Conservation (phyloP, 2,113 vertebrate genomes). For the Microcebus murinus region DNA sequence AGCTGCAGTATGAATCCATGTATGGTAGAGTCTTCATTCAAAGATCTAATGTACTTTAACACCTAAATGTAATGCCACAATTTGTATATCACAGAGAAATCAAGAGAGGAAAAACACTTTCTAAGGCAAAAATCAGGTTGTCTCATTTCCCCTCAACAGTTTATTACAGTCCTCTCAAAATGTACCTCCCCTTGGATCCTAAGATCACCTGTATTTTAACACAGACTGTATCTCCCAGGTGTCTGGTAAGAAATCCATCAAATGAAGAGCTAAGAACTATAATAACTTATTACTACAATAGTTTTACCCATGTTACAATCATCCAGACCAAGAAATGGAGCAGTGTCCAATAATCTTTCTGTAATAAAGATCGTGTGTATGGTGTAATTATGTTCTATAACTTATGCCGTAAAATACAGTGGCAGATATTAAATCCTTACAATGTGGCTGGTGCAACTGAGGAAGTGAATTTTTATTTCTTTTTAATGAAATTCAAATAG, state of each 20-base stretch:
- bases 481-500: slow-evolving; percentile 28
- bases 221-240: background rate
- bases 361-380: too few species aligned
- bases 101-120: background rate
- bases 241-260: slow-evolving; percentile 1
- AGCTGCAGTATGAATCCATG: slow-evolving; percentile 98
- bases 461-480: background rate
- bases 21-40: slow-evolving; percentile 93
- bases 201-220: background rate
- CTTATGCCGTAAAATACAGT: background rate
- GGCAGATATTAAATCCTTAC: background rate
- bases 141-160: background rate
- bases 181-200: background rate
- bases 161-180: background rate
- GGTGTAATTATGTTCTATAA: background rate
- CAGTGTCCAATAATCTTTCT: background rate
- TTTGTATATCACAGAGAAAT: background rate
- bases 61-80: slow-evolving; percentile 85
- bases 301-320: background rate
- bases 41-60: slow-evolving; percentile 88
- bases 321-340: background rate
- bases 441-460: background rate
- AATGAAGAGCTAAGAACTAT: background rate
- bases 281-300: background rate
- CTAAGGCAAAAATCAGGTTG: background rate